Conservation (phyloP, 2,797 vertebrate species). For the Pseudochirops cupreus region DNA sequence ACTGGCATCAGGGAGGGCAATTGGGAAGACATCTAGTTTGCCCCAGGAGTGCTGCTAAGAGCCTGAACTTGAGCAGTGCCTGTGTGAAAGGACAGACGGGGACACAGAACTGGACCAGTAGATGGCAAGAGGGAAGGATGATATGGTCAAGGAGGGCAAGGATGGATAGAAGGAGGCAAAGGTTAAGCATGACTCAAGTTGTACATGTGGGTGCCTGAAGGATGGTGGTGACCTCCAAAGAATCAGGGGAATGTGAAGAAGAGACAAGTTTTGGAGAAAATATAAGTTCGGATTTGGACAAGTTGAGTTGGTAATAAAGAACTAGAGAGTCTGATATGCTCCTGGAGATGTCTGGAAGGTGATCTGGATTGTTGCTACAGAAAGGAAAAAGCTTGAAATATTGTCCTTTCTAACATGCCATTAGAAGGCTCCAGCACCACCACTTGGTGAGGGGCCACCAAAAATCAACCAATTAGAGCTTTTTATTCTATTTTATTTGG, state of each 20-base stretch:
- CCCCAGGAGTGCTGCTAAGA: neutral
- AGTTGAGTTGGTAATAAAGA: neutral
- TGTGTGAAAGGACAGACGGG: neutral
- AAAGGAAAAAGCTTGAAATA: neutral
- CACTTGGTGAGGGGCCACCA: neutral
- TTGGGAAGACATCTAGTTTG: neutral
- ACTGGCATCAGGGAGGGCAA: neutral
- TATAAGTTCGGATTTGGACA: neutral
- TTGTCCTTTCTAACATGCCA: neutral
- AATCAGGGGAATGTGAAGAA: neutral
- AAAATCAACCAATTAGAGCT: neutral
- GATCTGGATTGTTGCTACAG: neutral
- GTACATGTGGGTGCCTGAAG: neutral
- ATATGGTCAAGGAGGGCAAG: too few relatives aligned
- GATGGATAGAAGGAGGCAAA: neutral
- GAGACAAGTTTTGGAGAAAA: neutral
- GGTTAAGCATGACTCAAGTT: neutral
- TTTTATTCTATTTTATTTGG: neutral
- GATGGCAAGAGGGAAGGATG: neutral
- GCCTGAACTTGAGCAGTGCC: neutral
- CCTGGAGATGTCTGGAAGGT: neutral
- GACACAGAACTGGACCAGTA: neutral
- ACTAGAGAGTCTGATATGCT: neutral
- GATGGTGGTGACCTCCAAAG: neutral
- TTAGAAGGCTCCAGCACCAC: neutral